Evolutionary conservation across 2,113 vertebrate species (phyloP).

Genomic region (Phalacrocorax brasilianus): DNA sequence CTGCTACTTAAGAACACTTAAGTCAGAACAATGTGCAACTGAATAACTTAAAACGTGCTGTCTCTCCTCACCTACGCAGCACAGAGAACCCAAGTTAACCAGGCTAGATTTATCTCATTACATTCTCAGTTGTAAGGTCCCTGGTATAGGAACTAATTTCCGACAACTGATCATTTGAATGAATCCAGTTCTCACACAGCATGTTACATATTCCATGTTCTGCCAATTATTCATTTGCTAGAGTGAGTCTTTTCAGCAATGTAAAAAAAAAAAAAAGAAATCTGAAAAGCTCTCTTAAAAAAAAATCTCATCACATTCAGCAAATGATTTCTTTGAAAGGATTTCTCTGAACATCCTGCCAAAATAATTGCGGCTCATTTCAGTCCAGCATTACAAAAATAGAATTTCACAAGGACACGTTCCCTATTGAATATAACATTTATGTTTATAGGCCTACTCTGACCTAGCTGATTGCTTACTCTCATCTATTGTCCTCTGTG

Average conservation of each 20-base stretch:
- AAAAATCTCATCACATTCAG: conserved; percentile 17
- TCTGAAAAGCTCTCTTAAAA: conserved; percentile 16
- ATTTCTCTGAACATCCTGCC: conserved; percentile 32
- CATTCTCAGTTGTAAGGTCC: neutral
- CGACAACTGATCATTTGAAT: conserved; percentile 28
- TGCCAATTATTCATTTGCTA: conserved; percentile 39
- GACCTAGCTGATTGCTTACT: neutral
- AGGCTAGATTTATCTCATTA: neutral
- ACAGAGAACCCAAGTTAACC: neutral
- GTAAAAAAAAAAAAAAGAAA: neutral
- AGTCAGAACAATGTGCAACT: neutral
- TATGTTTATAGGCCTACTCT: neutral
- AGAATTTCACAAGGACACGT: neutral
- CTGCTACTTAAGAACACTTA: neutral
- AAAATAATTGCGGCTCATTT: conserved; percentile 52
- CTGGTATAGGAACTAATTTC: conserved; percentile 9
- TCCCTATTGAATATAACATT: neutral
- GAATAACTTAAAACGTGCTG: neutral
- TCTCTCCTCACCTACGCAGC: neutral
- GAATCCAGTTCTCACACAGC: neutral
- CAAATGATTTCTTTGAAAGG: conserved; percentile 54
- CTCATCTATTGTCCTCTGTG: neutral
- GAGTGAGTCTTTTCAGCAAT: neutral
- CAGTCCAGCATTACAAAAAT: conserved; percentile 19
- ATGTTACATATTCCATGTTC: conserved; percentile 32